Conservation (phyloP, 1,140 invertebrate species). For the Hetaerina americana region DNA sequence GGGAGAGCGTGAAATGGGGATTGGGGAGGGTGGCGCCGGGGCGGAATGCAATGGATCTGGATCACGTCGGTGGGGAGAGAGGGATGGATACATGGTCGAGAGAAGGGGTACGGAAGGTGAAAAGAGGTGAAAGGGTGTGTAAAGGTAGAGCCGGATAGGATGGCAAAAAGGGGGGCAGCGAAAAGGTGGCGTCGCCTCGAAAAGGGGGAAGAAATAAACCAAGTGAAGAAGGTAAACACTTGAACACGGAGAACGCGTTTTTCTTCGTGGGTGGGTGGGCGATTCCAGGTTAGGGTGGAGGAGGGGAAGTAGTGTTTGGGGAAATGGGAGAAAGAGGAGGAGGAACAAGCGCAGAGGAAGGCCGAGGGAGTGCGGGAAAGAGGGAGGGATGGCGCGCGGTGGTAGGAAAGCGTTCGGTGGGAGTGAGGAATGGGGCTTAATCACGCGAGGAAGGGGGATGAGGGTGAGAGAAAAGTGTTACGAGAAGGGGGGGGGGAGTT, state of each 20-base stretch:
- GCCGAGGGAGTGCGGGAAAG: background rate
- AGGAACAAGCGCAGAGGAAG: background rate
- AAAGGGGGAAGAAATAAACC: background rate
- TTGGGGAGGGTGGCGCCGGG: background rate
- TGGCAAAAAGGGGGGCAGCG: no score
- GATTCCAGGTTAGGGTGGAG: no score
- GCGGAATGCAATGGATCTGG: background rate
- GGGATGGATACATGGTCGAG: background rate
- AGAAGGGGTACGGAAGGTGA: background rate
- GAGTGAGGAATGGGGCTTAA: background rate
- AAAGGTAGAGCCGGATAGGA: no score
- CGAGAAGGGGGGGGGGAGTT: constrained; percentile 7
- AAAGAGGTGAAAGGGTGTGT: no score
- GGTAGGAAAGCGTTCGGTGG: background rate
- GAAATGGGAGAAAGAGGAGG: background rate
- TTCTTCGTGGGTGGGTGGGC: no score
- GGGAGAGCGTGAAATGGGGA: no score
- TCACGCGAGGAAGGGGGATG: background rate
- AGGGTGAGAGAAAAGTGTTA: constrained; percentile 1
- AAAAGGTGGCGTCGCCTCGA: no score
- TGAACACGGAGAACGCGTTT: background rate
- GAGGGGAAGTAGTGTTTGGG: background rate
- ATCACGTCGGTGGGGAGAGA: background rate
- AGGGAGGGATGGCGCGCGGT: background rate
- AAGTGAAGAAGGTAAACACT: background rate